These are phyloP conservation scores for Drosophila longiperda DNA, from an alignment of 2,888 invertebrate genomes.

Conservation along the genomic window DNA sequence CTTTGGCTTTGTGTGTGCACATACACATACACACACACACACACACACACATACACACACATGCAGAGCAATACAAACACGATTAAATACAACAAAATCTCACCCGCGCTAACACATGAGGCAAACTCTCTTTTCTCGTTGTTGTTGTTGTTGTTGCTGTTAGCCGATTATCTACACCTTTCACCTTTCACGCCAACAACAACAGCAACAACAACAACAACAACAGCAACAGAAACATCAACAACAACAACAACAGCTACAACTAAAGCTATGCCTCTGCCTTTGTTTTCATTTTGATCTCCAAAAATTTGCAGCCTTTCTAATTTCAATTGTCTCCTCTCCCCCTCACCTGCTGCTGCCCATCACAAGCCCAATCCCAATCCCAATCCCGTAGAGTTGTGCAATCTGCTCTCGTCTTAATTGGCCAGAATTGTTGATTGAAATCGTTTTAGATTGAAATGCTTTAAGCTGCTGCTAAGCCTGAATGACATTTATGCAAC, in stretches of 20 bases:
- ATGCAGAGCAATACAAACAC: neutral
- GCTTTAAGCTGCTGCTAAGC: constrained; percentile 5
- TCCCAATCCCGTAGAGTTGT: constrained; percentile 24
- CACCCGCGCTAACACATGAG: constrained; percentile 72
- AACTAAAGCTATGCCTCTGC: constrained; percentile 24
- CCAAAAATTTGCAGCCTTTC: constrained; percentile 70
- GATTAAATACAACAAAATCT: constrained; percentile 50
- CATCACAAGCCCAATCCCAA: neutral
- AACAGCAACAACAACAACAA: constrained; percentile 41
- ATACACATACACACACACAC: constrained; percentile 20
- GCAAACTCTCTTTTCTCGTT: constrained; percentile 60
- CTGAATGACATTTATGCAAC: constrained; percentile 45
- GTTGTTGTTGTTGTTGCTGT: constrained; percentile 36
- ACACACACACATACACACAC: too few relatives aligned
- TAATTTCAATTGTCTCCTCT: constrained; percentile 75
- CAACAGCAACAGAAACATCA: constrained; percentile 30
- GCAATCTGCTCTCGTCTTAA: constrained; percentile 43
- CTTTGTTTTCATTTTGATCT: constrained; percentile 56
- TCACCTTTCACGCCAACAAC: constrained; percentile 68
- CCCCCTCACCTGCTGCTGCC: neutral
- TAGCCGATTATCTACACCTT: constrained; percentile 73
- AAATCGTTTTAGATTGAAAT: constrained; percentile 3
- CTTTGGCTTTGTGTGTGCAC: constrained; percentile 20
- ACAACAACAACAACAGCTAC: constrained; percentile 24
- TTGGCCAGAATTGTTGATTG: constrained; percentile 24